These are phyloP conservation scores for Cheilosia urbana DNA, from an alignment of 2,888 invertebrate species.

Conservation along the genomic window DNA sequence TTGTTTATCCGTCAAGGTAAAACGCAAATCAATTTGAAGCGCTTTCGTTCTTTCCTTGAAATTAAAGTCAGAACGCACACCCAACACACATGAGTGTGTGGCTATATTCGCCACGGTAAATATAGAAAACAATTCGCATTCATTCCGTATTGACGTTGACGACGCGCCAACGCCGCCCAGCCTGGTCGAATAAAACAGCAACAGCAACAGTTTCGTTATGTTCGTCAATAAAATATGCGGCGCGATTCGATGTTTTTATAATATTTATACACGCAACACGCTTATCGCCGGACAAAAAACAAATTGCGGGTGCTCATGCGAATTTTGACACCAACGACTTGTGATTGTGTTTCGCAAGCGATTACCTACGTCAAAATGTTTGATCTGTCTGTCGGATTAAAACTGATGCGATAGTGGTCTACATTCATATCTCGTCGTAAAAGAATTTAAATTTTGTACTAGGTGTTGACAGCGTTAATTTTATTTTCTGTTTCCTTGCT, in stretches of 20 bases:
- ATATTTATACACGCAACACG: neutral
- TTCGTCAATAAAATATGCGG: constrained; percentile 18
- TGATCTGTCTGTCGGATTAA: constrained; percentile 26
- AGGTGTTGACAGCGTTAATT: neutral
- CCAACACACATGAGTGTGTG: neutral
- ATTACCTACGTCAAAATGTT: constrained; percentile 31
- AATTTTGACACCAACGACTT: constrained; percentile 21
- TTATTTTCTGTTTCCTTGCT: neutral
- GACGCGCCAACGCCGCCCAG: neutral
- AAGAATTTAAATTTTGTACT: neutral
- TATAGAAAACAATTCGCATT: constrained; percentile 17
- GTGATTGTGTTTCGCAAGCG: neutral
- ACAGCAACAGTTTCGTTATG: constrained; percentile 14
- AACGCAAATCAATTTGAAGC: constrained; percentile 34
- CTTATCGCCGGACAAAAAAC: neutral
- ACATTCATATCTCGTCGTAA: neutral
- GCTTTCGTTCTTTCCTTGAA: constrained; percentile 51
- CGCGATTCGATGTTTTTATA: neutral
- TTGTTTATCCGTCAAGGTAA: constrained; percentile 65
- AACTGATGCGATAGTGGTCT: constrained; percentile 7
- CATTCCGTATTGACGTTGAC: constrained; percentile 12
- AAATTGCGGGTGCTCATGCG: neutral
- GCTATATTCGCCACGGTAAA: neutral
- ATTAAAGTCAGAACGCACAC: constrained; percentile 16
- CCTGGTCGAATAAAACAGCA: constrained; percentile 21